Conservation (phyloP, 2,113 vertebrate genomes). For the Rhabdomys dilectus region DNA sequence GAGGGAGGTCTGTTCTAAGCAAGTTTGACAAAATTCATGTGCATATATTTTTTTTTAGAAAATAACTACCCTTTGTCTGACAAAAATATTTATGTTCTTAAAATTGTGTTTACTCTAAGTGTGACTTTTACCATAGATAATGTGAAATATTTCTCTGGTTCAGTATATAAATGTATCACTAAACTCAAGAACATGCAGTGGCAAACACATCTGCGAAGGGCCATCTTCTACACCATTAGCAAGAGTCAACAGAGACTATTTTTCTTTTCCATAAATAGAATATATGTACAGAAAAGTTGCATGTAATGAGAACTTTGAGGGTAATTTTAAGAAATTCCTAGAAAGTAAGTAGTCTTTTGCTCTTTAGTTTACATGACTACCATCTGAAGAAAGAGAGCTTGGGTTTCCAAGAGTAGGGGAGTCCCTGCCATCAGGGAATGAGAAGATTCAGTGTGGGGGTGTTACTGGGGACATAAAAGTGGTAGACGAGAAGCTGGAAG, state of each 20-base stretch:
- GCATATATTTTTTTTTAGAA: background rate
- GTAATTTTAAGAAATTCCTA: slow-evolving; percentile 46
- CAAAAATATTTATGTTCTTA: background rate
- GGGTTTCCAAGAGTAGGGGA: background rate
- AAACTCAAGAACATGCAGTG: slow-evolving; percentile 22
- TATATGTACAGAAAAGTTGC: slow-evolving; percentile 41
- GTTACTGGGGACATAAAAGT: background rate
- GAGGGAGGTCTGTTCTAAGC: background rate
- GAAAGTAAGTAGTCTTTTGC: slow-evolving; percentile 25
- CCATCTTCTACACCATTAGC: background rate
- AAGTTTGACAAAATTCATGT: background rate
- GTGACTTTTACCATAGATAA: slow-evolving; percentile 12
- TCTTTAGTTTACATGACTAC: slow-evolving; percentile 8
- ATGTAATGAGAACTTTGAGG: background rate
- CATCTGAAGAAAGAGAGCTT: background rate
- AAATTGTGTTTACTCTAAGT: background rate
- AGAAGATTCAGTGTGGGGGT: background rate
- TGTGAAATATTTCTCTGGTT: slow-evolving; percentile 27
- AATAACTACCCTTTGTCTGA: background rate
- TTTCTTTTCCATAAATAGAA: background rate
- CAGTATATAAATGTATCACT: background rate
- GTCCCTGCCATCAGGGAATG: background rate
- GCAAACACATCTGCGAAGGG: background rate
- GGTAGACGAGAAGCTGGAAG: background rate
- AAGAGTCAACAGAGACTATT: background rate